Evolutionary conservation across 2,888 invertebrate genomes (phyloP).

Genomic region (Idaea biselata): DNA sequence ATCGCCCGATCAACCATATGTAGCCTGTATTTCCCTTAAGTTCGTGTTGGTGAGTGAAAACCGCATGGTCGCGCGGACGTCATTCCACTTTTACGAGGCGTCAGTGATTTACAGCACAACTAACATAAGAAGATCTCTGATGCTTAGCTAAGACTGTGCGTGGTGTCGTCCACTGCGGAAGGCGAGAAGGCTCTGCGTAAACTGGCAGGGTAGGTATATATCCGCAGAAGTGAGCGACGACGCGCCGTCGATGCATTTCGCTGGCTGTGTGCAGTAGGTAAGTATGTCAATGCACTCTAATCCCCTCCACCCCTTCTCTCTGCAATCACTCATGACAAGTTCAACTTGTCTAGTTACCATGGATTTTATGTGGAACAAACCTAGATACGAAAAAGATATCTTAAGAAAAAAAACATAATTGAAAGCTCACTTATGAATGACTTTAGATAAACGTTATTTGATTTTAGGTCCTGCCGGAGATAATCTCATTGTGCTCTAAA

Average conservation of each 20-base stretch:
- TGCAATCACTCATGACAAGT: slow-evolving; percentile 72
- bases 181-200: slow-evolving; percentile 47
- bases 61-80: slow-evolving; percentile 70
- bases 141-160: slow-evolving; percentile 33
- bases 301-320: slow-evolving; percentile 63
- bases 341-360: slow-evolving; percentile 56
- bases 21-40: slow-evolving; percentile 10
- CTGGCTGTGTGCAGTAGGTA: slow-evolving; percentile 76
- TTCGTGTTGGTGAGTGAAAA: slow-evolving; percentile 75
- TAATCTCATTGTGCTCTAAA: not conserved
- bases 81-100: slow-evolving; percentile 78
- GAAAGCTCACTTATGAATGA: not conserved
- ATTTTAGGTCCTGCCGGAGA: not conserved
- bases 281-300: slow-evolving; percentile 78
- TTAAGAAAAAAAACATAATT: not conserved
- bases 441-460: not conserved
- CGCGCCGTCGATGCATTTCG: slow-evolving; percentile 68
- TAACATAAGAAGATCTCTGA: slow-evolving; percentile 47
- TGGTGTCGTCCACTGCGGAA: slow-evolving; percentile 29
- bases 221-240: slow-evolving; percentile 61
- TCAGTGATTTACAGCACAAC: slow-evolving; percentile 63
- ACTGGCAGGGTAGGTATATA: slow-evolving; percentile 49
- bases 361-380: slow-evolving; percentile 40
- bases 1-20: not conserved
- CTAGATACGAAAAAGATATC: slow-evolving; percentile 28